Conservation (phyloP, 2,113 vertebrate species). For the Parus major region DNA sequence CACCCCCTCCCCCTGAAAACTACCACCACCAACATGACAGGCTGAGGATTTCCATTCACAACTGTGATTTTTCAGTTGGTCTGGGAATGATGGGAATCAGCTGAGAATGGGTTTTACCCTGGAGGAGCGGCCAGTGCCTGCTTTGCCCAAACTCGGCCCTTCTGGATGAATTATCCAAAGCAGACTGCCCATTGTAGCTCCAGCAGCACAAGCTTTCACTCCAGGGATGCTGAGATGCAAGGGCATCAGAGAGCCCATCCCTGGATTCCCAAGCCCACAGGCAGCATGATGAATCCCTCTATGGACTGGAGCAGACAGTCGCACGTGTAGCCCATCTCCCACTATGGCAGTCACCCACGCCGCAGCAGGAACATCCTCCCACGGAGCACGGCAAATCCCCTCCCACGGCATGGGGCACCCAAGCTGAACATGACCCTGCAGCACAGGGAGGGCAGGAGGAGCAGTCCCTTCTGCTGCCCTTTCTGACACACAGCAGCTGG, state of each 20-base stretch:
- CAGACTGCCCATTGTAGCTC: rapidly evolving
- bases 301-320: neutral
- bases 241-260: neutral
- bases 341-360: rapidly evolving
- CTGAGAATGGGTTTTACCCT: neutral
- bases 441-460: neutral
- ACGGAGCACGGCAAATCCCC: neutral
- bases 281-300: neutral
- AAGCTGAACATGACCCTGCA: rapidly evolving
- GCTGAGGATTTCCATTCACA: neutral
- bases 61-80: rapidly evolving
- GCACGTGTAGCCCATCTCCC: neutral
- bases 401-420: rapidly evolving
- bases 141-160: neutral
- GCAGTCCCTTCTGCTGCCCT: neutral
- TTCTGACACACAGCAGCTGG: neutral
- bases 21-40: rapidly evolving
- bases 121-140: rapidly evolving
- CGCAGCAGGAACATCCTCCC: neutral
- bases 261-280: neutral
- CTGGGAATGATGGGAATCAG: rapidly evolving
- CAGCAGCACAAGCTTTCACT: neutral
- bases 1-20: neutral
- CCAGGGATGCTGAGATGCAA: neutral
- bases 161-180: neutral